Evolutionary conservation across 2,888 invertebrate genomes (phyloP).

Genomic region (Chrysolina americana): DNA sequence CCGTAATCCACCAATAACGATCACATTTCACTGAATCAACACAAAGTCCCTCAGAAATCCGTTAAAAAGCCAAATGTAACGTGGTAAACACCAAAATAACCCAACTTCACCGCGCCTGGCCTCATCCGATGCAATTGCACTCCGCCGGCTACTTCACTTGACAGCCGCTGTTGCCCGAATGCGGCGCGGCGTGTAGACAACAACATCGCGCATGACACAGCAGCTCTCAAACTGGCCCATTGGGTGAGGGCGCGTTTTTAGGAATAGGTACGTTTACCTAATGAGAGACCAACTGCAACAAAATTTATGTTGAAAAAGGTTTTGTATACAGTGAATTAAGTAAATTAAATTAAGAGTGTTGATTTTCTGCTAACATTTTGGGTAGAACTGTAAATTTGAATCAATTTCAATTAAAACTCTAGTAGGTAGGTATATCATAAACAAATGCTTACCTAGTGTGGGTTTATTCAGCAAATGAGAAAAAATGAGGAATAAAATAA

Average conservation of each 20-base stretch:
- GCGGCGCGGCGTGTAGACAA: slow-evolving; percentile 24
- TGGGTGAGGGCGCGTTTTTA: neutral
- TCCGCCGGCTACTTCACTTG: slow-evolving; percentile 2
- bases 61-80: slow-evolving; percentile 18
- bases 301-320: neutral
- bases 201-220: slow-evolving; percentile 23
- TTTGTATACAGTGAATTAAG: neutral
- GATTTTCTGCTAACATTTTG: no score
- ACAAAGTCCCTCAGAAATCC: slow-evolving; percentile 25
- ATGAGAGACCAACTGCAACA: neutral
- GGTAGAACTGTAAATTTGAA: no score
- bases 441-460: no score
- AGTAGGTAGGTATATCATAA: no score
- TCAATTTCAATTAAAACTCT: no score
- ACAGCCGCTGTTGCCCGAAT: slow-evolving; percentile 18
- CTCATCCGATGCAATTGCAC: slow-evolving; percentile 21
- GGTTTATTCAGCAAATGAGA: no score
- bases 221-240: slow-evolving; percentile 19
- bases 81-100: slow-evolving; percentile 21
- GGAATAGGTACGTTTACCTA: neutral
- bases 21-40: slow-evolving; percentile 54
- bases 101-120: slow-evolving; percentile 17
- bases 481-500: no score
- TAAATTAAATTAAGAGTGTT: no score
- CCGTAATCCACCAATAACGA: slow-evolving; percentile 41